Conservation (phyloP, 2,888 invertebrate genomes). For the Esperia sulphurella region DNA sequence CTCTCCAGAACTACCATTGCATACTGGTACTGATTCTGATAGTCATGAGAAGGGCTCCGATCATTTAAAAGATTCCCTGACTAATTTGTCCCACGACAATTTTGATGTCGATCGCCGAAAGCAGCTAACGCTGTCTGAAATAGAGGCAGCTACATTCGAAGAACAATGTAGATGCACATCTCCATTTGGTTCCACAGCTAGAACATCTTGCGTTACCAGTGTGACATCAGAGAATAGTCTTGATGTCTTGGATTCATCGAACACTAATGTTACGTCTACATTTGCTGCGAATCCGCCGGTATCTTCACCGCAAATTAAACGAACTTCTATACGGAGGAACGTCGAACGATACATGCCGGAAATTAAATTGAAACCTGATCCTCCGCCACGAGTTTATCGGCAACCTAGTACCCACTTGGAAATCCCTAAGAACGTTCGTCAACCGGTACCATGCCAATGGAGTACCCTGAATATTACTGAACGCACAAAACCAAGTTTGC, state of each 20-base stretch:
- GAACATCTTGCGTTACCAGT: constrained; percentile 81
- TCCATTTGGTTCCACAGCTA: constrained; percentile 85
- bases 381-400: constrained; percentile 67
- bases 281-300: constrained; percentile 66
- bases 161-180: constrained; percentile 86
- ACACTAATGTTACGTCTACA: constrained; percentile 73
- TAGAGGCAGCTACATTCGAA: constrained; percentile 81
- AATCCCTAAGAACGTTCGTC: constrained; percentile 69
- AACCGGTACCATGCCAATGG: constrained; percentile 63
- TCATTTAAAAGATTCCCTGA: constrained; percentile 40
- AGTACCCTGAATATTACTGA: constrained; percentile 72
- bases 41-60: constrained; percentile 51
- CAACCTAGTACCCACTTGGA: constrained; percentile 70
- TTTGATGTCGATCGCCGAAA: constrained; percentile 50
- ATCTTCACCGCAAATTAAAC: constrained; percentile 68
- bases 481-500: constrained; percentile 67
- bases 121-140: constrained; percentile 76
- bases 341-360: constrained; percentile 65
- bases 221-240: constrained; percentile 78
- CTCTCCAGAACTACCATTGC: constrained; percentile 82
- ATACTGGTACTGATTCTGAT: constrained; percentile 58
- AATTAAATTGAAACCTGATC: constrained; percentile 62
- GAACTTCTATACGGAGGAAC: constrained; percentile 68
- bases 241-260: constrained; percentile 74
- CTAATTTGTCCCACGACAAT: constrained; percentile 46